Percentiles rank a stretch among this genome's conserved stretches.
phyloP scores from a whole-genome alignment of 2,888 invertebrate species.

The Parasteatoda lunata region DNA sequence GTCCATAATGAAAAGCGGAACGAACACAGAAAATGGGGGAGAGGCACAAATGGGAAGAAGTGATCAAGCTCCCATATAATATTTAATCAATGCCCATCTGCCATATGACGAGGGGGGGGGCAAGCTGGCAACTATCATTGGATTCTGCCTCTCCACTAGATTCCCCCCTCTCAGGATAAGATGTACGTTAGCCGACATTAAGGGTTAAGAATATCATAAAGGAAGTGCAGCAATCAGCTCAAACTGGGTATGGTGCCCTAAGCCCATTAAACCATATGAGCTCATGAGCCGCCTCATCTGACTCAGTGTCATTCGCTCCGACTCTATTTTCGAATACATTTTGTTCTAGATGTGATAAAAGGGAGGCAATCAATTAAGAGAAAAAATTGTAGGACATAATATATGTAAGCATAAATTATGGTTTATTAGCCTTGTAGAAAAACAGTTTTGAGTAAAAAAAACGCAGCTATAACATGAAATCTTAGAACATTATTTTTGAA shows the following conservation, averaged over 20 bases:
- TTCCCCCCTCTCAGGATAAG: conserved; percentile 31
- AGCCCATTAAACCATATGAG: conserved; percentile 32
- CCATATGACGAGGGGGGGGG: conserved; percentile 53
- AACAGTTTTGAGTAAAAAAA: too few relatives aligned
- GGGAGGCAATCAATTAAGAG: background rate
- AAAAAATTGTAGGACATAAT: background rate
- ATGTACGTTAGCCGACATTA: conserved; percentile 50
- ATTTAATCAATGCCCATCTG: conserved; percentile 67
- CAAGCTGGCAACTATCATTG: conserved; percentile 21
- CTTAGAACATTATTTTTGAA: too few relatives aligned
- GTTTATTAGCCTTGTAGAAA: too few relatives aligned
- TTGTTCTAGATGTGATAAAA: background rate
- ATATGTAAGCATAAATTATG: too few relatives aligned
- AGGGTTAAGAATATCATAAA: conserved; percentile 62
- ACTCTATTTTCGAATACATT: background rate
- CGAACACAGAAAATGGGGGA: background rate
- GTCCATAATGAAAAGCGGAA: conserved; percentile 46
- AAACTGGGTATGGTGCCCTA: conserved; percentile 29
- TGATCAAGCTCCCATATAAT: conserved; percentile 62
- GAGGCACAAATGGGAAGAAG: conserved; percentile 18
- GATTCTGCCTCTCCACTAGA: background rate
- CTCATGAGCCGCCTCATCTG: background rate
- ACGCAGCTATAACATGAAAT: too few relatives aligned
- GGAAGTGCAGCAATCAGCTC: conserved; percentile 47
- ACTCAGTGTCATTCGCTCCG: background rate